Percentiles rank a stretch among this genome's conserved stretches.
Conservation (phyloP, 1,140 invertebrate species). For the Anthonomus grandis region DNA sequence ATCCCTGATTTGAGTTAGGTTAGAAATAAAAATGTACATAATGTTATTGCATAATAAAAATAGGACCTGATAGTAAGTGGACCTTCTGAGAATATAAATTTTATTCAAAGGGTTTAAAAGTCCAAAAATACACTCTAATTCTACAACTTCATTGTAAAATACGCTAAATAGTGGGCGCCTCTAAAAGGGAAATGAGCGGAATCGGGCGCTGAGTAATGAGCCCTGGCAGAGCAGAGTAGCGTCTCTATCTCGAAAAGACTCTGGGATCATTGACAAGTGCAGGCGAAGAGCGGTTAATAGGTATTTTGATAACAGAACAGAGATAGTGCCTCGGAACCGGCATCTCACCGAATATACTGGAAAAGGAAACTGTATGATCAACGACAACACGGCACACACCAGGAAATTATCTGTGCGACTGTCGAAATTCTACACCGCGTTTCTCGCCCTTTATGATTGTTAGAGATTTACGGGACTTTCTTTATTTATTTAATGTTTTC, state of each 20-base stretch:
- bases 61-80: too few species aligned
- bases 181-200: conserved; percentile 32
- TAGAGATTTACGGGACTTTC: too few species aligned
- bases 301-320: conserved; percentile 48
- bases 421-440: conserved; percentile 37
- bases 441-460: conserved; percentile 40
- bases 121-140: not conserved
- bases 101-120: too few species aligned
- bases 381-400: conserved; percentile 45
- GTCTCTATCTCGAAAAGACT: conserved; percentile 46
- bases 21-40: too few species aligned
- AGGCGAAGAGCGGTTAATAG: conserved; percentile 50
- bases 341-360: conserved; percentile 47
- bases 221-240: conserved; percentile 28
- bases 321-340: conserved; percentile 45
- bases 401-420: conserved; percentile 41
- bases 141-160: conserved; percentile 5
- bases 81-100: too few species aligned
- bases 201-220: conserved; percentile 47
- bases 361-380: conserved; percentile 51
- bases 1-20: too few species aligned
- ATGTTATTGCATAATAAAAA: too few species aligned
- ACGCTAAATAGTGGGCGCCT: conserved; percentile 28
- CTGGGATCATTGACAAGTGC: conserved; percentile 50
- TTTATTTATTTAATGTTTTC: too few species aligned